Evolutionary conservation across 2,797 vertebrate genomes (phyloP), one percentile per base, ranked within the genome.

Genomic region (Poecilia velifera): DNA sequence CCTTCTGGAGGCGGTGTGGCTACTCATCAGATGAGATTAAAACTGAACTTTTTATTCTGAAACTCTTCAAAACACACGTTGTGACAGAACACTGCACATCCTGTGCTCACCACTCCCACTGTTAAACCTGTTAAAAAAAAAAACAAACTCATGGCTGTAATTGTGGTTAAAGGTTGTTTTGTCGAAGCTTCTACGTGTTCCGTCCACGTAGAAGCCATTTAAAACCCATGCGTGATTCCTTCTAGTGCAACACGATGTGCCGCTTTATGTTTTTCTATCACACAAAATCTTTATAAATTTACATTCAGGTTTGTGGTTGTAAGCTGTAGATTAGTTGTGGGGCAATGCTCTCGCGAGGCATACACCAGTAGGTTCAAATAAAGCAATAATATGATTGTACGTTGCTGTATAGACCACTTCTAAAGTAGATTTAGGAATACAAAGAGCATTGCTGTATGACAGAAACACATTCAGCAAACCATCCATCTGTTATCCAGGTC

Each of bases 401-500:
- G 12, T n/a, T n/a, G 3, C 25, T 51, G 20, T 22, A 22, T 7
- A 22, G 49, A 51, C 49, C 53, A 55, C 8, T 55, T n/a, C 25
- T n/a, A 22, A 51, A 75, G 76, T 79, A 70, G 76, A 70, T 82
- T 72, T 74, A 74, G 62, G 25, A 82, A 53, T 55, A 73, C 76
- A 92, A 72, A 84, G 64, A 18, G 73, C 47, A 57, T 43, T 41
- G 46, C 59, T 89, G 76, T 79, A 85, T 77, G 82, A 59, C 70
- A 90, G 84, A 73, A 88, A 91, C 87, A 87, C 87, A 87, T 84
- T 89, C 28, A 5, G 85, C 79, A 90, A 87, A 90, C 74, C 25
- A 55, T n/a, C 25, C 53, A n/a, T 55, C 57, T 59, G 3, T 59
- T 31, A 59, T 31, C 57, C 57, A 59, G n/a, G 57, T 59, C 57